Base-by-base conservation (phyloP, 2,888 invertebrate genomes). In the Stenurella melanura region DNA sequence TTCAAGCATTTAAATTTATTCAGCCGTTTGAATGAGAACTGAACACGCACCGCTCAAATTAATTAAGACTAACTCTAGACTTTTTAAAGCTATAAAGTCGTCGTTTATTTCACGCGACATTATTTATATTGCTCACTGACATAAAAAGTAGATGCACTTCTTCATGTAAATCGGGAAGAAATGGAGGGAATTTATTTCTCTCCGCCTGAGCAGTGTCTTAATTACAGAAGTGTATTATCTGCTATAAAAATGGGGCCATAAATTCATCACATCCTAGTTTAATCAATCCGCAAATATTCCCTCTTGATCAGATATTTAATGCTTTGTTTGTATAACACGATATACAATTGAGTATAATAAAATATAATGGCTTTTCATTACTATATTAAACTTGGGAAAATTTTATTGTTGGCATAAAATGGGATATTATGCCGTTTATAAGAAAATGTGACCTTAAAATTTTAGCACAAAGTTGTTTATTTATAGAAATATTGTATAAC, bases 261-360 rank as follows among this genome's bases (percentile, higher is more conserved):
- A 78, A 78, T 78, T 74, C 67, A 77, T 68, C 71, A 74, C 72
- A 75, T 79, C 83, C 81, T 78, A 76, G 83, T 82, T 83, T 85
- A 84, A 85, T 86, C 84, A 85, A 81, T 81, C 80, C 76, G 79
- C 81, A 84, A 84, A 86, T 84, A 84, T 84, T 81, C 80, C 81
- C 77, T 80, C 83, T 80, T 83, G 83, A 83, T 82, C 83, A 83
- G 81, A 80, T 79, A 80, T 86, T 86, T 86, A 86, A 85, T 81
- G 84, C 79, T 75, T 79, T 85, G 85, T 86, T 86, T 86, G 79
- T 85, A 81, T 81, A 82, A 81, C 81, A 82, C 78, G 72, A 74
- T 30, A 68, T 63, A 73, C 75, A 75, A 74, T 80, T 69, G 69
- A 19, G 73, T 71, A 77, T 78, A 76, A 78, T 78, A 81, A 81